Percentiles rank a stretch among this genome's conserved stretches.
phyloP scores from a whole-genome alignment of 2,113 vertebrate species.

The Eretmochelys imbricata region DNA sequence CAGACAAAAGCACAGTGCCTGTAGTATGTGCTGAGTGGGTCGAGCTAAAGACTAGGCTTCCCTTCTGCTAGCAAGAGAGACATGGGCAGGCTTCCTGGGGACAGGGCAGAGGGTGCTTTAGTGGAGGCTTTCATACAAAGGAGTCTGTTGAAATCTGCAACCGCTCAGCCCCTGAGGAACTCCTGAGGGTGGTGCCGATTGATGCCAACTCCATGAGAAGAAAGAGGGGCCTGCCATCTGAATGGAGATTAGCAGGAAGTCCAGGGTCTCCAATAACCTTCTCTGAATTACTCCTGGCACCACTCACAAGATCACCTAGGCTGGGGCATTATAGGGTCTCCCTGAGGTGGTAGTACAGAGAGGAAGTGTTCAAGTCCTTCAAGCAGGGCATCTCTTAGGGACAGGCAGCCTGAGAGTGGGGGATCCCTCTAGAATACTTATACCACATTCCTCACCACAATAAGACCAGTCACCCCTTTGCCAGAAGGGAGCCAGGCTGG shows the following conservation, averaged over 20 bases:
- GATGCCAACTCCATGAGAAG: neutral
- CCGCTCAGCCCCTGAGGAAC: neutral
- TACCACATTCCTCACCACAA: neutral
- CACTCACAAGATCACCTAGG: neutral
- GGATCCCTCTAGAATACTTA: neutral
- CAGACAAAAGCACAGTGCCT: neutral
- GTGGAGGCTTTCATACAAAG: neutral
- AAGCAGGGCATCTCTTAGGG: neutral
- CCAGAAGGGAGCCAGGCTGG: neutral
- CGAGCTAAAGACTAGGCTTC: neutral
- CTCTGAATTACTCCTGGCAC: neutral
- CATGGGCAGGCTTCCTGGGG: neutral
- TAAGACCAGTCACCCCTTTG: neutral
- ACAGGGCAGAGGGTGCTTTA: neutral
- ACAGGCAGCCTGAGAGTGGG: neutral
- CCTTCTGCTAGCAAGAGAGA: neutral
- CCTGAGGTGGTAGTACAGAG: neutral
- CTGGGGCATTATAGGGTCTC: neutral
- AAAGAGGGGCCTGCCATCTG: neutral
- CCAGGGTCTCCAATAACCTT: neutral
- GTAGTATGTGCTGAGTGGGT: neutral
- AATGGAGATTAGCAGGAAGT: neutral
- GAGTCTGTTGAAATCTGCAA: neutral
- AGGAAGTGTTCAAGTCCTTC: neutral
- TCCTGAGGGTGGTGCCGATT: neutral